phyloP scores from a whole-genome alignment of 2,888 invertebrate species.

The Rhaphigaster nebulosa region DNA sequence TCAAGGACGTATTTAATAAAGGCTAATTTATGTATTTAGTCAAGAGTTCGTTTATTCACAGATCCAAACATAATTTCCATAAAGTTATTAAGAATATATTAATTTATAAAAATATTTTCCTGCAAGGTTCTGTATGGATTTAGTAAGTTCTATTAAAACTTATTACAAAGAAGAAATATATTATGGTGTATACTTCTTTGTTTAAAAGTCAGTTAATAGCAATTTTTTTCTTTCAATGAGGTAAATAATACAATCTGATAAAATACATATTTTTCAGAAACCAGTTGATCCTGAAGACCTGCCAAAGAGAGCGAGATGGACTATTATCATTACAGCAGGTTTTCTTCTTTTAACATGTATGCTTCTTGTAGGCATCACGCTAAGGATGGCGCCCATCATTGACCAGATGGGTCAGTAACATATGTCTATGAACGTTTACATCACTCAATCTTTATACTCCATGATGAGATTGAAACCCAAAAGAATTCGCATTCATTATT shows the following conservation, averaged over 20 bases:
- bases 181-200: no score
- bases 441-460: not conserved
- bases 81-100: no score
- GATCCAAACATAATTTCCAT: no score
- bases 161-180: no score
- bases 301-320: slow-evolving; percentile 87
- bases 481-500: not conserved
- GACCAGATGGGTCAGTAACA: slow-evolving; percentile 90
- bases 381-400: slow-evolving; percentile 94
- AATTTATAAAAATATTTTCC: no score
- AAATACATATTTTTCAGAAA: slow-evolving; percentile 57
- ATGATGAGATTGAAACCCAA: slow-evolving; percentile 7
- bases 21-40: no score
- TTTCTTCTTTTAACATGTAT: slow-evolving; percentile 89
- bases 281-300: slow-evolving; percentile 81
- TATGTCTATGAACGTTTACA: not conserved
- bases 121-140: no score
- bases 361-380: slow-evolving; percentile 89
- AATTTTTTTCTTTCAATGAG: not conserved
- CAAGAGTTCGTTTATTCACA: no score
- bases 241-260: not conserved
- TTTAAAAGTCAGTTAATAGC: no score
- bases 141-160: no score
- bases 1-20: no score
- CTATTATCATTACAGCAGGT: slow-evolving; percentile 92